phyloP scores from a whole-genome alignment of 2,797 vertebrate species.

The Otus scops region DNA sequence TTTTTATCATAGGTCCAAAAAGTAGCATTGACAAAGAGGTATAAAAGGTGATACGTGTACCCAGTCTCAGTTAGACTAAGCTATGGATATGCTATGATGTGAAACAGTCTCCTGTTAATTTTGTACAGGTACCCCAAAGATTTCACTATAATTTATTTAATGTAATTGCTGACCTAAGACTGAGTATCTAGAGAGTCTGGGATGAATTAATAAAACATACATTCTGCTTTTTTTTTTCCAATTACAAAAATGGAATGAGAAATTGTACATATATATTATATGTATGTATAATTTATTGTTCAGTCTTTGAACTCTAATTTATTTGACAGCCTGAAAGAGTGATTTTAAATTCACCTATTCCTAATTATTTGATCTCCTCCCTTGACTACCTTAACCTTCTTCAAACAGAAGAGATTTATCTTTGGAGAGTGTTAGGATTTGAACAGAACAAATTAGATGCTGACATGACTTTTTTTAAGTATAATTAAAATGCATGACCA shows the following conservation, averaged over 20 bases:
- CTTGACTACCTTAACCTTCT: not conserved
- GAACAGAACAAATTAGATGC: slow-evolving; percentile 5
- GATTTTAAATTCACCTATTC: slow-evolving; percentile 8
- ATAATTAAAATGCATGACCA: slow-evolving; percentile 6
- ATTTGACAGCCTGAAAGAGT: not conserved
- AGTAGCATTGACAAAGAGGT: not conserved
- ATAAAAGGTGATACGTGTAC: not conserved
- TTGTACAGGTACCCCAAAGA: not conserved
- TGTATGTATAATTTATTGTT: not conserved
- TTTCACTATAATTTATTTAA: not conserved
- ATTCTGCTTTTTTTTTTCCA: not conserved
- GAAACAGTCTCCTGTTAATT: not conserved
- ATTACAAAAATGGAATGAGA: not conserved
- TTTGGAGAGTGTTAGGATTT: not conserved
- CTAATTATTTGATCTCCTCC: slow-evolving; percentile 17
- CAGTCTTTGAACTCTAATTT: slow-evolving; percentile 3
- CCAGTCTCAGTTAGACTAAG: not conserved
- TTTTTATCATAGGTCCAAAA: not conserved
- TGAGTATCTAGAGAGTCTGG: not conserved
- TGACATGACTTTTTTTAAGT: not conserved
- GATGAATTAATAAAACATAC: not conserved
- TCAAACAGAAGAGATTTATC: slow-evolving; percentile 23
- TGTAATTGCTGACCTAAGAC: not conserved
- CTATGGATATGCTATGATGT: not conserved
- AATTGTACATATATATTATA: not conserved